Conservation (phyloP, 2,113 vertebrate genomes). For the Sisor rabdophorus region DNA sequence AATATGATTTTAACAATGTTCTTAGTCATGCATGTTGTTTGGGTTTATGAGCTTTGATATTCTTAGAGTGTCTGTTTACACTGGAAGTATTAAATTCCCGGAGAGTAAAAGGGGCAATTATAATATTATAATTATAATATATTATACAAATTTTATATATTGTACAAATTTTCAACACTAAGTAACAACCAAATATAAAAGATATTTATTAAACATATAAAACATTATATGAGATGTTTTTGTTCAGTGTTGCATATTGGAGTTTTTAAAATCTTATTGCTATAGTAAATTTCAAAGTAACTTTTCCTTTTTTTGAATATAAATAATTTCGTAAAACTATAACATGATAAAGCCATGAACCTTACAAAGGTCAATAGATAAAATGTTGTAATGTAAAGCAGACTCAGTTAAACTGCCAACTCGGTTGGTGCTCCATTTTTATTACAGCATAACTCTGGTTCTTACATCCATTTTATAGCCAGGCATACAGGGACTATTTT, state of each 20-base stretch:
- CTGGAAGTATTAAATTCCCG: constrained; percentile 36
- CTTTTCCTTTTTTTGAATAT: neutral
- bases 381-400: constrained; percentile 34
- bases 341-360: constrained; percentile 17
- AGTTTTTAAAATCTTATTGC: neutral
- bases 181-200: neutral
- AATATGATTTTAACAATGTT: constrained; percentile 21
- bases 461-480: constrained; percentile 13
- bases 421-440: constrained; percentile 39
- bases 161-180: constrained; percentile 37
- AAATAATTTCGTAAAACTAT: neutral
- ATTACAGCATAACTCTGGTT: constrained; percentile 33
- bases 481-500: neutral
- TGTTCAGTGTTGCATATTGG: neutral
- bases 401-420: constrained; percentile 14
- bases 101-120: constrained; percentile 48
- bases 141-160: no score
- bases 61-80: constrained; percentile 42
- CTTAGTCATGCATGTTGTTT: constrained; percentile 31
- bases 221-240: neutral
- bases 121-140: no score
- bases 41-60: constrained; percentile 47
- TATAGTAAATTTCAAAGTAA: neutral
- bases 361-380: neutral
- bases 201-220: no score